Percentiles rank a stretch among this genome's conserved stretches.
Conservation (phyloP, 2,113 vertebrate genomes). For the Arenaria interpres region DNA sequence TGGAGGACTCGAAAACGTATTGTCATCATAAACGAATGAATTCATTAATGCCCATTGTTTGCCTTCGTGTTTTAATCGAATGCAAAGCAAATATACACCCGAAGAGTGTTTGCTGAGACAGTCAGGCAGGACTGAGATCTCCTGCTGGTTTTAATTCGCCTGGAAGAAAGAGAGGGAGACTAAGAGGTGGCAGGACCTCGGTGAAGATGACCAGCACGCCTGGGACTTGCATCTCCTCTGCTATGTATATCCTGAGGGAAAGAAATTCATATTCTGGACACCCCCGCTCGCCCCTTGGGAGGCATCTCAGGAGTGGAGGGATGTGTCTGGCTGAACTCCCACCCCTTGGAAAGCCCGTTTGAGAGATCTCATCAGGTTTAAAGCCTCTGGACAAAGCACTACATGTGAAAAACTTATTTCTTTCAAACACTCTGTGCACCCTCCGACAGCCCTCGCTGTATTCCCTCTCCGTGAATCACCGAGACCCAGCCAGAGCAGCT, state of each 20-base stretch:
- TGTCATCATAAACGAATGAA: constrained; percentile 56
- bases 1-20: constrained; percentile 20
- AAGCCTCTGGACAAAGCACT: neutral
- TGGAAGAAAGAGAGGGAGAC: neutral
- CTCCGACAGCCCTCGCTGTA: neutral
- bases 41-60: constrained; percentile 63
- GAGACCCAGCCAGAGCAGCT: neutral
- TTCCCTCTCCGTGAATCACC: neutral
- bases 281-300: accelerated
- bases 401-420: neutral
- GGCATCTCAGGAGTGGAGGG: neutral
- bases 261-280: neutral
- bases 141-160: neutral
- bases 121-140: neutral
- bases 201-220: neutral
- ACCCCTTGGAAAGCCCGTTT: accelerated
- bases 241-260: neutral
- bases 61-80: constrained; percentile 37
- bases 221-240: neutral
- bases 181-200: neutral
- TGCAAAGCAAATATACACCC: constrained; percentile 42
- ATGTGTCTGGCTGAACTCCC: neutral
- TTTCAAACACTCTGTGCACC: neutral
- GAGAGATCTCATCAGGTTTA: neutral
- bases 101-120: neutral